Percentiles rank a stretch among this genome's conserved stretches.
phyloP scores from a whole-genome alignment of 2,797 vertebrate species.

The Schizopygopsis pylzovi region DNA sequence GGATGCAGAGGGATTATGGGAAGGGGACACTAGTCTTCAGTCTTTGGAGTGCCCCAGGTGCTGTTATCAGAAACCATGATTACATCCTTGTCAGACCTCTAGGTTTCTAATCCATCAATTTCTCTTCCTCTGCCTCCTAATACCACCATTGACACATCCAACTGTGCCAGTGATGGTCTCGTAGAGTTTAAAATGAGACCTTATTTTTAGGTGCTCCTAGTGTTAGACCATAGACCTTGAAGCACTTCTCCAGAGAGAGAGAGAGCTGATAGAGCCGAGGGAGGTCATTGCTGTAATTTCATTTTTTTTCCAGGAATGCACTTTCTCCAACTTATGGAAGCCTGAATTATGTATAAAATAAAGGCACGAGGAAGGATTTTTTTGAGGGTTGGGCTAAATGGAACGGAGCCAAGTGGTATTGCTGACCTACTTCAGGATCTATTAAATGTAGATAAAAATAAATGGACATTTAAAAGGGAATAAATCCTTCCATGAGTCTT shows the following conservation, averaged over 20 bases:
- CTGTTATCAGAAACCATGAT: constrained; percentile 41
- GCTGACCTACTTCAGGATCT: constrained; percentile 49
- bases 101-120: constrained; percentile 39
- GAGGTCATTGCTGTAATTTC: background rate
- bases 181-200: constrained; percentile 4
- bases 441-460: constrained; percentile 27
- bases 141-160: constrained; percentile 12
- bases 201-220: background rate
- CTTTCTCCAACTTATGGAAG: constrained; percentile 30
- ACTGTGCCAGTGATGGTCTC: background rate
- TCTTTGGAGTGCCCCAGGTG: constrained; percentile 35
- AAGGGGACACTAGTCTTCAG: constrained; percentile 1
- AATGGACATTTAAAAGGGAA: constrained; percentile 17
- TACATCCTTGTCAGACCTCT: constrained; percentile 32
- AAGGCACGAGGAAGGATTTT: constrained; percentile 37
- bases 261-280: background rate
- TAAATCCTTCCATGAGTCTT: background rate
- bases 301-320: constrained; percentile 4
- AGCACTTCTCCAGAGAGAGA: background rate
- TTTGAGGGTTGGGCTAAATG: background rate
- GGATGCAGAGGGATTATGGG: background rate
- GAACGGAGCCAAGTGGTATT: background rate
- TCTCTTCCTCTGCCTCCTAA: background rate
- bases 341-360: constrained; percentile 58
- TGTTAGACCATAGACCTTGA: background rate